These are phyloP conservation scores for Premnoplex brunnescens DNA, from an alignment of 2,797 vertebrate genomes.

Conservation along the genomic window DNA sequence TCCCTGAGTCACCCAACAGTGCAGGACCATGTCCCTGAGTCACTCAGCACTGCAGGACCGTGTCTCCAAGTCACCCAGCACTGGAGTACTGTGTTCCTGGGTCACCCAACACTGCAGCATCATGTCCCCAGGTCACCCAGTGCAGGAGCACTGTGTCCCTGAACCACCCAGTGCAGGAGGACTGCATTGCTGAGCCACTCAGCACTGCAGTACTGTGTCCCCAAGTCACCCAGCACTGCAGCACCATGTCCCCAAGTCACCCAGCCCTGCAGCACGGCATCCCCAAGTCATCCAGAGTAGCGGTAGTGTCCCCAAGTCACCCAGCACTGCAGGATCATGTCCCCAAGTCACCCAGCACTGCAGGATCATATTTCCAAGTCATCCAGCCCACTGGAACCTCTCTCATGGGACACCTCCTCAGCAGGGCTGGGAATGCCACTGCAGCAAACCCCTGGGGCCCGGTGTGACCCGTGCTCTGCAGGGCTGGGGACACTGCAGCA, in stretches of 20 bases:
- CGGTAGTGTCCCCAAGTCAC: background rate
- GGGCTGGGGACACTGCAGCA: background rate
- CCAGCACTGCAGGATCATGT: background rate
- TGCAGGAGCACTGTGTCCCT: background rate
- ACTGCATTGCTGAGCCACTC: background rate
- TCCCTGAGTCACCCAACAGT: background rate
- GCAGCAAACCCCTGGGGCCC: accelerated
- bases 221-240: background rate
- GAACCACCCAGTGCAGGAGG: background rate
- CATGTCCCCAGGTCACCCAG: background rate
- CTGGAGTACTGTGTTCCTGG: accelerated
- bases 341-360: background rate
- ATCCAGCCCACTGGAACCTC: background rate
- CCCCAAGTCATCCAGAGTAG: too few species aligned
- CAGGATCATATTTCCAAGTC: background rate
- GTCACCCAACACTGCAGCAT: background rate
- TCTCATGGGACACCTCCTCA: background rate
- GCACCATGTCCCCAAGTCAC: accelerated
- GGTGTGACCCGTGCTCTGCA: accelerated
- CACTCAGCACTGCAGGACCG: background rate
- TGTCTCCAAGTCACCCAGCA: accelerated
- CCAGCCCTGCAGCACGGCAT: background rate
- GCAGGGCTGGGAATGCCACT: background rate
- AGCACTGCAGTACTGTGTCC: background rate
- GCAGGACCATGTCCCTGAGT: background rate